Percentiles rank a stretch among this genome's conserved stretches.
These are phyloP conservation scores for Pseudomyrmex flavicornis DNA, from an alignment of 1,140 invertebrate genomes.

Conservation along the genomic window DNA sequence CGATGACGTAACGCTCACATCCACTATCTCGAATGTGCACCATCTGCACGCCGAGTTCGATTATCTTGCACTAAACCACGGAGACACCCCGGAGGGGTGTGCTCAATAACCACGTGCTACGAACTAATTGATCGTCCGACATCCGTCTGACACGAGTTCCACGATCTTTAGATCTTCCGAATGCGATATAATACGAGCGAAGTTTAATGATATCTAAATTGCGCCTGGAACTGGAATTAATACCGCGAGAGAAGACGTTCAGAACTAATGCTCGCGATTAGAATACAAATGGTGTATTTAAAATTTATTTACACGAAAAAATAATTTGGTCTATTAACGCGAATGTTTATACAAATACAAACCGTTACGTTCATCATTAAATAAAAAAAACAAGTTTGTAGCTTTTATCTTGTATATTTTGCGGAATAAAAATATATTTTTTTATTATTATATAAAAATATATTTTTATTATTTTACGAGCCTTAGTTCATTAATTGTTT, in stretches of 20 bases:
- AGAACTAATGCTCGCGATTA: not conserved
- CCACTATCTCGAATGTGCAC: slow-evolving; percentile 42
- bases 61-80: slow-evolving; percentile 46
- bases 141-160: slow-evolving; percentile 11
- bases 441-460: too few species aligned
- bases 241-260: not conserved
- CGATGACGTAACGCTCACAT: slow-evolving; percentile 35
- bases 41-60: slow-evolving; percentile 35
- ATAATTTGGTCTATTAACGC: not conserved
- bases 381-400: too few species aligned
- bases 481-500: too few species aligned
- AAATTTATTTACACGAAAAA: not conserved
- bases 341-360: not conserved
- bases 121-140: slow-evolving; percentile 46
- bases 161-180: slow-evolving; percentile 1
- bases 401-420: too few species aligned
- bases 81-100: slow-evolving; percentile 15
- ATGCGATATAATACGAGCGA: not conserved
- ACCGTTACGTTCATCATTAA: too few species aligned
- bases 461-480: too few species aligned
- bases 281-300: not conserved
- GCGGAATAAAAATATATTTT: too few species aligned
- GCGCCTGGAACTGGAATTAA: not conserved
- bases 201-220: not conserved
- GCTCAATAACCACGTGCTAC: slow-evolving; percentile 37